These are phyloP conservation scores for Melanotaenia pygmaea DNA, from an alignment of 2,797 vertebrate genomes.

Conservation along the genomic window DNA sequence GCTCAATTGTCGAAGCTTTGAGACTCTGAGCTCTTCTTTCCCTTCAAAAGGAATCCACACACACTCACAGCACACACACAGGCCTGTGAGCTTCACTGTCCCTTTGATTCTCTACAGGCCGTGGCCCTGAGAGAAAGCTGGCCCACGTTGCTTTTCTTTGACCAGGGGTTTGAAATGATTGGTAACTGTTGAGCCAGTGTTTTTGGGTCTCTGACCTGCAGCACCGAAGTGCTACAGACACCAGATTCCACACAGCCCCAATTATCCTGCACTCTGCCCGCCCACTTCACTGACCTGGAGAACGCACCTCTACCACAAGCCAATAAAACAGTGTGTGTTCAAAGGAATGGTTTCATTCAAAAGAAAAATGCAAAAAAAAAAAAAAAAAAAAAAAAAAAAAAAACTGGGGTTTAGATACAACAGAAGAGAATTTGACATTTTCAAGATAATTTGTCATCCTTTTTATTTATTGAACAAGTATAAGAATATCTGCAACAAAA, in stretches of 20 bases:
- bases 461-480: too few relatives aligned
- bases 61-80: conserved; percentile 47
- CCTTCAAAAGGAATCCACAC: conserved; percentile 65
- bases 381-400: background rate
- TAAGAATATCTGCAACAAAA: too few relatives aligned
- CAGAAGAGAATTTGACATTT: background rate
- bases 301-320: conserved; percentile 11
- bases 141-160: conserved; percentile 86
- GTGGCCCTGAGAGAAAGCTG: conserved; percentile 81
- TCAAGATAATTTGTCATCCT: background rate
- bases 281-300: conserved; percentile 45
- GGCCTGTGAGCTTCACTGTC: conserved; percentile 76
- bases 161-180: conserved; percentile 90
- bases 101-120: conserved; percentile 91
- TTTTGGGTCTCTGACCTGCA: conserved; percentile 89
- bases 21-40: conserved; percentile 89
- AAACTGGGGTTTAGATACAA: background rate
- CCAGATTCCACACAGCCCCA: conserved; percentile 93
- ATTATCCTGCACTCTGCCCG: conserved; percentile 85
- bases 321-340: background rate
- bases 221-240: conserved; percentile 91
- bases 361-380: background rate
- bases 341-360: background rate
- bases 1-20: conserved; percentile 89
- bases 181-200: conserved; percentile 92